Evolutionary conservation across 2,113 vertebrate species (phyloP).

Genomic region (Eurypyga helias): DNA sequence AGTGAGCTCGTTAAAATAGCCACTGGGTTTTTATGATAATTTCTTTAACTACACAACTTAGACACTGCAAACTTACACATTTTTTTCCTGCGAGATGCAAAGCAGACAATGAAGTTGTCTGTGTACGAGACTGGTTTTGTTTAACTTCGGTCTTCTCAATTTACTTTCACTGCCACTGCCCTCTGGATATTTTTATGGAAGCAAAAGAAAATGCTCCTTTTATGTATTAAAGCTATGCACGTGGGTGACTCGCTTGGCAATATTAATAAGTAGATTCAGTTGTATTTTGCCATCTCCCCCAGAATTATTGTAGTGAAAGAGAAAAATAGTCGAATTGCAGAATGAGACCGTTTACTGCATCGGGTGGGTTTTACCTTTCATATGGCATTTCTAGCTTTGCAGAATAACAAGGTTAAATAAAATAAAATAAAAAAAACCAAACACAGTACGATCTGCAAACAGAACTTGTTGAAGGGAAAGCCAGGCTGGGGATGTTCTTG

Average conservation of each 20-base stretch:
- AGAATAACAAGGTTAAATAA: not conserved
- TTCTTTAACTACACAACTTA: not conserved
- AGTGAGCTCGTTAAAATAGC: not conserved
- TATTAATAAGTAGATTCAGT: not conserved
- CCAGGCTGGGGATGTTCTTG: not conserved
- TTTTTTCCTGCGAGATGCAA: not conserved
- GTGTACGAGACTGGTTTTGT: conserved; percentile 13
- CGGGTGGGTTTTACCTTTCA: not conserved
- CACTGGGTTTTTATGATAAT: not conserved
- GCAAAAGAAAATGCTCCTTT: conserved; percentile 33
- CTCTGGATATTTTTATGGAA: conserved; percentile 56
- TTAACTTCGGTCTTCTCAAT: conserved; percentile 53
- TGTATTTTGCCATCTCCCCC: conserved; percentile 24
- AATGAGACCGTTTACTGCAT: not conserved
- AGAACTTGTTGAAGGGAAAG: not conserved
- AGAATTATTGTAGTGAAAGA: not conserved
- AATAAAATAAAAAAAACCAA: not conserved
- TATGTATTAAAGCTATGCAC: not conserved
- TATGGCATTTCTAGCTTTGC: not conserved
- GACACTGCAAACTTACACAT: not conserved
- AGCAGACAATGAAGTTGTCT: conserved; percentile 45
- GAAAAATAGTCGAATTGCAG: not conserved
- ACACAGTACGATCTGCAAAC: not conserved
- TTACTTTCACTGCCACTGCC: conserved; percentile 39
- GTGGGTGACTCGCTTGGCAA: conserved; percentile 16